Percentiles rank a stretch among this genome's conserved stretches.
Conservation (phyloP, 2,797 vertebrate species). For the Lateolabrax maculatus region DNA sequence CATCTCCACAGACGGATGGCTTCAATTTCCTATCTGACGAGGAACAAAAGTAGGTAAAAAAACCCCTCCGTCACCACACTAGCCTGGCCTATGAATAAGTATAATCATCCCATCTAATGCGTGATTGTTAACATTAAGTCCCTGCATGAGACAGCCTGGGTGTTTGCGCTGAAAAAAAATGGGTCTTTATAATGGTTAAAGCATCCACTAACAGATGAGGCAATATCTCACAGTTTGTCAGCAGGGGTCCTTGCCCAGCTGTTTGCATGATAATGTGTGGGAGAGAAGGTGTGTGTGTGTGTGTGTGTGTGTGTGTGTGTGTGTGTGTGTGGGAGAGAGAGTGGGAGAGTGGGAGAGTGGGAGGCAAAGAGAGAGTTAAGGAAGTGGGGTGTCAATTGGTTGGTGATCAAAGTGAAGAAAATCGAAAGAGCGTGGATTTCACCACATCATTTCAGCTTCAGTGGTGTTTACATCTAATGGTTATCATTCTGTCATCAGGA, state of each 20-base stretch:
- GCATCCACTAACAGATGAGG: slow-evolving; percentile 65
- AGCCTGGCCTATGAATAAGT: slow-evolving; percentile 50
- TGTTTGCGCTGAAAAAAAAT: slow-evolving; percentile 44
- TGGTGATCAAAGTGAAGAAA: slow-evolving; percentile 24
- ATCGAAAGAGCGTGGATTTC: slow-evolving; percentile 41
- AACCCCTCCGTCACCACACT: background rate
- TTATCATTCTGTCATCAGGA: slow-evolving; percentile 62
- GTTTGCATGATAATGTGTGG: slow-evolving; percentile 54
- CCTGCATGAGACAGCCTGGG: slow-evolving; percentile 25
- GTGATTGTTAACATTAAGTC: slow-evolving; percentile 70
- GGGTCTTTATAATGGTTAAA: slow-evolving; percentile 60
- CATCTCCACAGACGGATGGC: slow-evolving; percentile 74
- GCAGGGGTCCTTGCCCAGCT: slow-evolving; percentile 64
- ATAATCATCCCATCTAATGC: slow-evolving; percentile 60
- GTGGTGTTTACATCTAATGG: slow-evolving; percentile 32
- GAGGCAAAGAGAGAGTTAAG: slow-evolving; percentile 3
- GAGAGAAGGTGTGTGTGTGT: slow-evolving; percentile 28
- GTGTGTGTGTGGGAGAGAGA: slow-evolving; percentile 2
- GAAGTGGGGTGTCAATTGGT: slow-evolving; percentile 21
- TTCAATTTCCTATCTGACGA: slow-evolving; percentile 79
- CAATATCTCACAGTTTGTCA: slow-evolving; percentile 69
- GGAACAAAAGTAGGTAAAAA: slow-evolving; percentile 24
- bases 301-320: slow-evolving; percentile 13
- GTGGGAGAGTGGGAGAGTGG: slow-evolving; percentile 6
- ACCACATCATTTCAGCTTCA: slow-evolving; percentile 38